These are phyloP conservation scores for Bolborhynchus lineola DNA, from an alignment of 2,113 vertebrate species.

Conservation along the genomic window DNA sequence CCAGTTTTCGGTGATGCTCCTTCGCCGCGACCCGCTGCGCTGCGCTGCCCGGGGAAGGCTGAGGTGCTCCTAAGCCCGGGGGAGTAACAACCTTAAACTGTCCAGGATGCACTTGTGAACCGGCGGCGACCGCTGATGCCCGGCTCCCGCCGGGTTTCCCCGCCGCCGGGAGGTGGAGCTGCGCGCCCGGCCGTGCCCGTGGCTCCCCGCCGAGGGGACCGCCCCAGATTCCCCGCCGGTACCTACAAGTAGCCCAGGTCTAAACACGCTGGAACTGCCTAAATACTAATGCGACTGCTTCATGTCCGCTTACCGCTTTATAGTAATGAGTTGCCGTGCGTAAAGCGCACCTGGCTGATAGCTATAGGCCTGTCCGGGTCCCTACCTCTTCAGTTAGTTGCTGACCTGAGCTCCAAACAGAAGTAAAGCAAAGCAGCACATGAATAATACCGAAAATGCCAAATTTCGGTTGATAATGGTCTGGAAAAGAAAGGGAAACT, in stretches of 20 bases:
- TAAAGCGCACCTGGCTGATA: not conserved
- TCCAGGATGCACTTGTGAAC: too few relatives aligned
- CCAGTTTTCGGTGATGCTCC: fast-evolving
- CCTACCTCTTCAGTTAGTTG: fast-evolving
- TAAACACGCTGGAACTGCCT: not conserved
- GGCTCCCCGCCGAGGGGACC: not conserved
- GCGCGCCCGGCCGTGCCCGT: not conserved
- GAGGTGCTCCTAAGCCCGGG: fast-evolving
- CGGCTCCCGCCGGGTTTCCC: not conserved
- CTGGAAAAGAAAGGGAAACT: not conserved
- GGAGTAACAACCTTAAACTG: fast-evolving
- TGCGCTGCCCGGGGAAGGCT: not conserved
- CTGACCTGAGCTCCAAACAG: not conserved
- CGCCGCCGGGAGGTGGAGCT: constrained; percentile 71
- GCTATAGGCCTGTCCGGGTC: not conserved
- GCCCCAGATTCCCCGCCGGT: not conserved
- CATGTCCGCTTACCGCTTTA: not conserved
- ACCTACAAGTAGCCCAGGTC: not conserved
- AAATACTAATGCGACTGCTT: not conserved
- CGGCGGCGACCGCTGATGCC: too few relatives aligned
- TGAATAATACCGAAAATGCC: not conserved
- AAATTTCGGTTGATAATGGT: not conserved
- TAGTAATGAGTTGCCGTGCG: not conserved
- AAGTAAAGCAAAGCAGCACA: not conserved
- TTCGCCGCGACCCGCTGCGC: fast-evolving